phyloP scores from a whole-genome alignment of 2,888 invertebrate genomes.

The Eurytoma adleriae region DNA sequence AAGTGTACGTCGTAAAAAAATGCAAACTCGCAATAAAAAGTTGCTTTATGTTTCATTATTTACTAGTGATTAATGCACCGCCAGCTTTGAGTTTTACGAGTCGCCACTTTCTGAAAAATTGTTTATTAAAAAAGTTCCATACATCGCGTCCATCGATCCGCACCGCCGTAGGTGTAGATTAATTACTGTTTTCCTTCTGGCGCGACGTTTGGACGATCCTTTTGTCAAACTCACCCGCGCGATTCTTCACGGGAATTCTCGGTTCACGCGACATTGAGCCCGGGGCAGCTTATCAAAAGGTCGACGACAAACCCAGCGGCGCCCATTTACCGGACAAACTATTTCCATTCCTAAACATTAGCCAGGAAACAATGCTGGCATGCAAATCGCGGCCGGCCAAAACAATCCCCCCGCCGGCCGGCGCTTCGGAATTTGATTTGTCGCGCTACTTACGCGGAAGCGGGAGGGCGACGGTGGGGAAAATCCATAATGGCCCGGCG shows the following conservation, averaged over 20 bases:
- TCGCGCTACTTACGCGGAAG: slow-evolving; percentile 39
- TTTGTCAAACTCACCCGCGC: neutral
- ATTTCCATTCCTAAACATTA: slow-evolving; percentile 33
- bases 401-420: slow-evolving; percentile 4
- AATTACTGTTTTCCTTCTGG: no score
- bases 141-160: neutral
- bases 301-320: neutral
- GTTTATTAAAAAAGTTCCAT: neutral
- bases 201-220: no score
- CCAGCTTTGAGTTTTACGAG: no score
- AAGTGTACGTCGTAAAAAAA: no score
- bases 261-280: slow-evolving; percentile 14
- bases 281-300: neutral
- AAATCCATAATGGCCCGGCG: slow-evolving; percentile 41
- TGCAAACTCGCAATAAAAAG: no score
- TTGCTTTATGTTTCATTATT: no score
- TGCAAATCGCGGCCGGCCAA: slow-evolving; percentile 25
- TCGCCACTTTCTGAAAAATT: no score
- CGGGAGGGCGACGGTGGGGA: neutral
- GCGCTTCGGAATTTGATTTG: slow-evolving; percentile 50
- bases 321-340: slow-evolving; percentile 22
- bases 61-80: no score
- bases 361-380: slow-evolving; percentile 12
- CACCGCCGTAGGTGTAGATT: neutral
- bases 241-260: slow-evolving; percentile 13